A percentile compares a stretch with the other conserved stretches of the same genome.
Evolutionary conservation across 2,797 vertebrate genomes (phyloP).

Genomic region (Periparus ater): DNA sequence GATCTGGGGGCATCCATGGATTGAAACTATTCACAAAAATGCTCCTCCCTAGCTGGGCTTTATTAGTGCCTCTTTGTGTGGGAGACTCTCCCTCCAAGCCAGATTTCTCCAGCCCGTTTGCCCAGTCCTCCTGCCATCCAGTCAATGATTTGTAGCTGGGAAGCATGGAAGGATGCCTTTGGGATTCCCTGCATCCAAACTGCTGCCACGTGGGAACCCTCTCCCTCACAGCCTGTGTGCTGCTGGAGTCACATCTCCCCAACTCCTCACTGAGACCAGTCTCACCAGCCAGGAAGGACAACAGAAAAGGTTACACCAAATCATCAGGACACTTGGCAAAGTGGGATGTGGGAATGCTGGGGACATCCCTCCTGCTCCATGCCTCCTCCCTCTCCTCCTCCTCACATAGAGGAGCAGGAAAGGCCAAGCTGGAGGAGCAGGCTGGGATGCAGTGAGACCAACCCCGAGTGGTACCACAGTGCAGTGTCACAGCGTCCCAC

Average conservation of each 20-base stretch:
- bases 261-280: not conserved
- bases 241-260: not conserved
- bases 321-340: not conserved
- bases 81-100: slow-evolving; percentile 5
- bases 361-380: not conserved
- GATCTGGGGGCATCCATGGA: not conserved
- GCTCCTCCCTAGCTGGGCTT: slow-evolving; percentile 21
- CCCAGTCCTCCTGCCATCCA: slow-evolving; percentile 11
- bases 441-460: not conserved
- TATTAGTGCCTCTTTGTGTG: not conserved
- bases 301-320: not conserved
- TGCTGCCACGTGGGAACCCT: not conserved
- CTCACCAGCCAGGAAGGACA: not conserved
- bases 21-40: not conserved
- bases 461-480: not conserved
- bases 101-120: slow-evolving; percentile 27
- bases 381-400: not conserved
- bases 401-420: not conserved
- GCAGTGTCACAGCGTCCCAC: not conserved
- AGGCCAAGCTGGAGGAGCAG: not conserved
- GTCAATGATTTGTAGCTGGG: not conserved
- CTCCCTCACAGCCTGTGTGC: not conserved
- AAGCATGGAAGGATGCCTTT: not conserved
- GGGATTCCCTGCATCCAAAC: not conserved
- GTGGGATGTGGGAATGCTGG: not conserved